Evolutionary conservation across 2,113 vertebrate species (phyloP).

Genomic region (cattle (Bos taurus)): DNA sequence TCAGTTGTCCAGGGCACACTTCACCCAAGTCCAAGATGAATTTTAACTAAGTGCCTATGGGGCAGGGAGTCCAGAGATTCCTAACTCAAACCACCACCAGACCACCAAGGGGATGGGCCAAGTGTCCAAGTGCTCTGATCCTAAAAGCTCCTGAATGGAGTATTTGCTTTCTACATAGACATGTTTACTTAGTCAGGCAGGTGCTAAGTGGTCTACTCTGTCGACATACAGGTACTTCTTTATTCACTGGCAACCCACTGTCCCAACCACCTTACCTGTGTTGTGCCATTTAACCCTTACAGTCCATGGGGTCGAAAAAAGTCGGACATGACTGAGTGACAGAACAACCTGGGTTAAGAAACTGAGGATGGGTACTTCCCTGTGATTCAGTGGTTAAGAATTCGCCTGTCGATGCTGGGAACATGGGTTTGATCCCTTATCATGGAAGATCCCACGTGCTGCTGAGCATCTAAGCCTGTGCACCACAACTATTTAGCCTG

Average conservation of each 20-base stretch:
- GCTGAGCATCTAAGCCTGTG: neutral
- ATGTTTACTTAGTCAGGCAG: neutral
- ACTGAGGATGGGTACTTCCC: neutral
- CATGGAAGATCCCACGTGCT: neutral
- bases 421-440: neutral
- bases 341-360: neutral
- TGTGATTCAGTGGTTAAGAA: neutral
- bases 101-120: rapidly evolving
- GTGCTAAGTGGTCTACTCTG: rapidly evolving
- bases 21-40: neutral
- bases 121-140: no score
- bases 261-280: neutral
- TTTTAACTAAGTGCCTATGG: neutral
- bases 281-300: neutral
- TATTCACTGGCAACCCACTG: neutral
- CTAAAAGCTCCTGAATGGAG: neutral
- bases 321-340: neutral
- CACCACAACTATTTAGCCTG: neutral
- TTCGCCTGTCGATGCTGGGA: neutral
- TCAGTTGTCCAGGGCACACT: neutral
- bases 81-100: neutral
- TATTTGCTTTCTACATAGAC: neutral
- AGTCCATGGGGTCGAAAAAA: neutral
- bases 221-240: rapidly evolving
- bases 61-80: neutral